phyloP scores from a whole-genome alignment of 1,140 invertebrate genomes.

The Spodoptera litura region DNA sequence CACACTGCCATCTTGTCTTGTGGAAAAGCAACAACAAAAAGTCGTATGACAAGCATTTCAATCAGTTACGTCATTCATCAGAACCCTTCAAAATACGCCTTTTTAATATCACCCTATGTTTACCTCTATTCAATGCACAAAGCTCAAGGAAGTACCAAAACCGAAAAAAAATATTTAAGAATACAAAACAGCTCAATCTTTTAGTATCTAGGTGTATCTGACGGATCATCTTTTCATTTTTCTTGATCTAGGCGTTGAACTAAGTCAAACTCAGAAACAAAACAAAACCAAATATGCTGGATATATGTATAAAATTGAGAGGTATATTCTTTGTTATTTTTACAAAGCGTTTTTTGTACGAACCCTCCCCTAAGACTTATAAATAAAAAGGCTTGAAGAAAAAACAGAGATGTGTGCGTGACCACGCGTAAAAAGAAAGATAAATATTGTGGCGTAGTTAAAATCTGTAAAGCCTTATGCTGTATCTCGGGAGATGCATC shows the following conservation, averaged over 20 bases:
- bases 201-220: neutral
- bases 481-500: constrained; percentile 80
- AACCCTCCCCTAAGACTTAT: constrained; percentile 44
- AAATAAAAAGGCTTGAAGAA: constrained; percentile 49
- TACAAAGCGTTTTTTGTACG: constrained; percentile 39
- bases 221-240: constrained; percentile 26
- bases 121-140: neutral
- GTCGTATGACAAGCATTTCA: neutral
- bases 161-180: neutral
- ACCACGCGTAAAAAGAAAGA: constrained; percentile 53
- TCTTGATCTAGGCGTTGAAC: constrained; percentile 20
- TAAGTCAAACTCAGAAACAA: constrained; percentile 32
- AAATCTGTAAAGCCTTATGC: constrained; percentile 72
- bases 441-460: constrained; percentile 56
- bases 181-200: constrained; percentile 3
- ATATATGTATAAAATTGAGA: constrained; percentile 32
- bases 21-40: neutral
- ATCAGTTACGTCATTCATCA: neutral
- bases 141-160: neutral
- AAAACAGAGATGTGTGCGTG: constrained; percentile 50
- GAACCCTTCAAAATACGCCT: neutral
- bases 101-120: constrained; percentile 18
- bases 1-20: neutral
- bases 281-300: neutral
- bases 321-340: constrained; percentile 36